Percentiles rank a stretch among this genome's conserved stretches.
phyloP scores from a whole-genome alignment of 2,888 invertebrate species.

The Scaptomyza cyrtandrae region DNA sequence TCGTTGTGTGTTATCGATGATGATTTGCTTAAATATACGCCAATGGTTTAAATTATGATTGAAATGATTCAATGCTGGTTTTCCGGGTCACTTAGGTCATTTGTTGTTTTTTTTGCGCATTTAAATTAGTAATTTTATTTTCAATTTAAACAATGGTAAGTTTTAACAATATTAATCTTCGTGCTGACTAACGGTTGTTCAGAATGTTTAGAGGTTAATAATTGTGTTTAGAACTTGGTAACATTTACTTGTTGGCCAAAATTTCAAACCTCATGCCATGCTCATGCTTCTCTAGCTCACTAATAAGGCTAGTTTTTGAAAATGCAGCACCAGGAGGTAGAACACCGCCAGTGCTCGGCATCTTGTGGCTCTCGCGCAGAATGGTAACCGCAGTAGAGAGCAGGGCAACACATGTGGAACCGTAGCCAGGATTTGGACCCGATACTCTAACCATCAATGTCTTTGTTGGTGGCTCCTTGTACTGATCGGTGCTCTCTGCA shows the following conservation, averaged over 20 bases:
- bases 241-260: constrained; percentile 78
- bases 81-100: neutral
- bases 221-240: neutral
- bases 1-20: constrained; percentile 4
- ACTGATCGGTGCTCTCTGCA: constrained; percentile 85
- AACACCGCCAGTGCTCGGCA: constrained; percentile 95
- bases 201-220: neutral
- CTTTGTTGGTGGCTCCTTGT: constrained; percentile 87
- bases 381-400: constrained; percentile 90
- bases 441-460: constrained; percentile 88
- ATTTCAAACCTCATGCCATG: constrained; percentile 91
- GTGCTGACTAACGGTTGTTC: neutral
- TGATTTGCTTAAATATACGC: neutral
- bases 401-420: constrained; percentile 90
- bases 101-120: no score
- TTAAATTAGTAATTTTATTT: constrained; percentile 18
- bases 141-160: neutral
- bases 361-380: constrained; percentile 89
- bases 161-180: constrained; percentile 7
- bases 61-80: neutral
- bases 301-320: constrained; percentile 90
- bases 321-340: constrained; percentile 94
- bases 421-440: constrained; percentile 88
- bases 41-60: no score
- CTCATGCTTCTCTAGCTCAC: constrained; percentile 87